Conservation (phyloP, 2,888 invertebrate species). For the Notodonta ziczac region DNA sequence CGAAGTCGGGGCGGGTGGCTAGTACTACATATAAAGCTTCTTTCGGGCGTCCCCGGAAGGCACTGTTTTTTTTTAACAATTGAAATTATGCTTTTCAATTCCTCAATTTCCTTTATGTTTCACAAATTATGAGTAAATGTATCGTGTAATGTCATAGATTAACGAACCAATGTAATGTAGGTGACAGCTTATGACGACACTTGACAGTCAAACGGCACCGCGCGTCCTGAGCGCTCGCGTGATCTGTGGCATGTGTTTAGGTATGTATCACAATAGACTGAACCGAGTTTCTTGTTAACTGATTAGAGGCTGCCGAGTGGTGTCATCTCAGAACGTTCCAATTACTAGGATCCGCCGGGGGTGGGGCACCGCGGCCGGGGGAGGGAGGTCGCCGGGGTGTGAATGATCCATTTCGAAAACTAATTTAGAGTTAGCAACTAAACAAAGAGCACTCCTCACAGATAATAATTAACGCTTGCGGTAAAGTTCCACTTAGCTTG, state of each 20-base stretch:
- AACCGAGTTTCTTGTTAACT: constrained; percentile 81
- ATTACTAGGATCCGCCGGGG: constrained; percentile 71
- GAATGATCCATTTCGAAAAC: constrained; percentile 85
- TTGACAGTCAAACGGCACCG: constrained; percentile 22
- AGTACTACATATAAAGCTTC: too few species aligned
- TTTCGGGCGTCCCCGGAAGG: too few species aligned
- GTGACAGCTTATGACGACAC: constrained; percentile 13
- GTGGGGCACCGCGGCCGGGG: constrained; percentile 43
- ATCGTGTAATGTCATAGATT: too few species aligned
- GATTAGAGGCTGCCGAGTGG: constrained; percentile 81
- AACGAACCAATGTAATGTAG: too few species aligned
- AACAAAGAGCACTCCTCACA: constrained; percentile 84
- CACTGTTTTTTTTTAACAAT: too few species aligned
- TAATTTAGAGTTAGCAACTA: constrained; percentile 85
- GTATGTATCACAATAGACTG: constrained; percentile 70
- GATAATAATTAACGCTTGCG: constrained; percentile 85
- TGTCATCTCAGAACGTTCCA: constrained; percentile 84
- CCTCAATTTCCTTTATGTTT: not conserved
- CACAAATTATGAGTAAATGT: not conserved
- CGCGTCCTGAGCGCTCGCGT: constrained; percentile 5
- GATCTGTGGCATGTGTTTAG: constrained; percentile 55
- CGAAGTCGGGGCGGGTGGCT: too few species aligned
- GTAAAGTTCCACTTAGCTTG: constrained; percentile 82
- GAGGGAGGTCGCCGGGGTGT: constrained; percentile 68
- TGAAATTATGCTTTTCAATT: too few species aligned